These are phyloP conservation scores for Rhinella marina DNA, from an alignment of 2,797 vertebrate genomes.

Conservation along the genomic window DNA sequence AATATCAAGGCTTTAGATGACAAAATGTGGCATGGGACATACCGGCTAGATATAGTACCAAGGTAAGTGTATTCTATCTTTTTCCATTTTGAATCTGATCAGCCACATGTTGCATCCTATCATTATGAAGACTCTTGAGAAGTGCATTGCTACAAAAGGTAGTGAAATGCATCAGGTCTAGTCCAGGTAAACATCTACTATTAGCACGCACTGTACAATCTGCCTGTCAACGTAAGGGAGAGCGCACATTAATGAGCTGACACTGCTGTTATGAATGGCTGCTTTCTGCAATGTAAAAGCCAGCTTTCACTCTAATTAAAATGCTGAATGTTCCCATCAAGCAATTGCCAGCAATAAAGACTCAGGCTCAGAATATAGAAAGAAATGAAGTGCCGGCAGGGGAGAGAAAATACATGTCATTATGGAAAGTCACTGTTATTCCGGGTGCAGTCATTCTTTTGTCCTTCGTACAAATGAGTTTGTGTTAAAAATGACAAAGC, in stretches of 20 bases:
- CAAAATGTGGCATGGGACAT: neutral
- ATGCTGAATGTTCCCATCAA: conserved; percentile 27
- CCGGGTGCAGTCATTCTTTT: conserved; percentile 10
- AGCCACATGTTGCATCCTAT: neutral
- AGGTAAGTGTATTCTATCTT: neutral
- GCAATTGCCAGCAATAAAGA: conserved; percentile 44
- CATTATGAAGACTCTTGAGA: neutral
- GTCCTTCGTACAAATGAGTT: conserved; percentile 23
- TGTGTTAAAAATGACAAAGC: conserved; percentile 13
- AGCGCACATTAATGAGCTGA: conserved; percentile 32
- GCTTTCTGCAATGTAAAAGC: conserved; percentile 52
- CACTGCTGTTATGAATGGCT: conserved; percentile 49
- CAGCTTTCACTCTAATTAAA: conserved; percentile 64
- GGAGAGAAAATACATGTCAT: conserved; percentile 23
- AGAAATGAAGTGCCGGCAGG: neutral
- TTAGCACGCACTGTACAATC: conserved; percentile 30
- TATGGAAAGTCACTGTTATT: neutral
- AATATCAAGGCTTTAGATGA: neutral
- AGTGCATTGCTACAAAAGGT: neutral
- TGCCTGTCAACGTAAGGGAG: conserved; percentile 5
- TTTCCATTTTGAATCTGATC: neutral
- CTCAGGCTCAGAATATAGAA: conserved; percentile 26
- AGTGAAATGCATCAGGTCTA: neutral
- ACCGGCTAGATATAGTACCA: neutral
- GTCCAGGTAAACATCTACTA: neutral